Conservation (phyloP, 2,797 vertebrate genomes). For the Rhabdophis nuchalis region DNA sequence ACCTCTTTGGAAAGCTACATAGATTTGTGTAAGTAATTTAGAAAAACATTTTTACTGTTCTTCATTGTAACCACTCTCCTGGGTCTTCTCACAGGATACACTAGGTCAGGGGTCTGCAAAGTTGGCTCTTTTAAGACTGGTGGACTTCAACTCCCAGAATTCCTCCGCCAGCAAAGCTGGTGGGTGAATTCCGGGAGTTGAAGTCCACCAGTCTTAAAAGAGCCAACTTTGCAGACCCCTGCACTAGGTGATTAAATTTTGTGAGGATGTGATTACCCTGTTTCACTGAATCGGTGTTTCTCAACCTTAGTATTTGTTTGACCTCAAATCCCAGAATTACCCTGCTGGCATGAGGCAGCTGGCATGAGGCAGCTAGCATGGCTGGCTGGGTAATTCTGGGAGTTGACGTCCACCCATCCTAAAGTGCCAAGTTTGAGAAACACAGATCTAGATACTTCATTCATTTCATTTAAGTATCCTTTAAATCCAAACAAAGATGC, state of each 20-base stretch:
- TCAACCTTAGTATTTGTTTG: neutral
- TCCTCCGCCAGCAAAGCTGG: too few species aligned
- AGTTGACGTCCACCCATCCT: neutral
- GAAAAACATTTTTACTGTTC: neutral
- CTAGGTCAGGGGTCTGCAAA: too few species aligned
- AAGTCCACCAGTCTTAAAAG: too few species aligned
- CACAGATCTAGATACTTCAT: neutral
- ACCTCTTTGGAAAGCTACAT: neutral
- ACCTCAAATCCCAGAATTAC: neutral
- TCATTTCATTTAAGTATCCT: neutral
- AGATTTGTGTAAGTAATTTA: neutral
- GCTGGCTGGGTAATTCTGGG: neutral
- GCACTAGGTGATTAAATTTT: neutral
- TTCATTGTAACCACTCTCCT: neutral
- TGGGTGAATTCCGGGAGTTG: too few species aligned
- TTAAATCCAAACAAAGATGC: neutral
- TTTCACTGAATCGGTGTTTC: neutral
- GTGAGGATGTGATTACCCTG: neutral
- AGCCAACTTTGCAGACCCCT: too few species aligned
- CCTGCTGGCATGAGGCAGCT: neutral
- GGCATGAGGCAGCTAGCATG: neutral
- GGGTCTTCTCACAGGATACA: neutral
- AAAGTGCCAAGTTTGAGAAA: neutral
- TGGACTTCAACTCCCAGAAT: too few species aligned
- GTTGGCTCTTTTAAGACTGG: too few species aligned